Evolutionary conservation across 1,140 invertebrate species (phyloP), one percentile per base, ranked within the genome.

Genomic region (Thaumatotibia leucotreta): DNA sequence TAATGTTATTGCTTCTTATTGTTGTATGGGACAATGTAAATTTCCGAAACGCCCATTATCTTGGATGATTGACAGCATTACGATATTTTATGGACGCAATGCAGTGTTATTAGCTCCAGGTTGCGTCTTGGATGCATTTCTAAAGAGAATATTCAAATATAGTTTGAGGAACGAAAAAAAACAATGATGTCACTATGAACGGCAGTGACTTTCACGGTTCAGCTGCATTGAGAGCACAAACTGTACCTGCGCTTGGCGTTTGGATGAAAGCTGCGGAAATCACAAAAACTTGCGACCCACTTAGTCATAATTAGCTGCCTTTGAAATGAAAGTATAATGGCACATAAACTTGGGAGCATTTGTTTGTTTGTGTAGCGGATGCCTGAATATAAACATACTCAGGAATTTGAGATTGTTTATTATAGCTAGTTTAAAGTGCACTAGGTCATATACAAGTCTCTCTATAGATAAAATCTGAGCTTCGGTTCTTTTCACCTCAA

Each of bases 201-300:
- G 82, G 80, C 84, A 86, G 80, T 85, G 86, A 89, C 88, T 89
- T 89, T 91, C 88, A 91, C 88, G 88, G 88, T 91, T 91, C 81
- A 87, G 79, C 75, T 87, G 82, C 80, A 89, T 89, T 88, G 87
- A 66, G 86, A 87, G 79, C 86, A 81, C 79, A 78, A 86, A 89
- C 81, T 82, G 85, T 88, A 89, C 77, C 83, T 86, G 74, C 69
- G 72, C 63, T 69, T 70, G 70, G 70, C 74, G 79, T 82, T 81
- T 81, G 77, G 80, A 88, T 85, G 86, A 89, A 89, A 90, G 86
- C 86, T 81, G 72, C 69, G 74, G 66, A 83, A 84, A 84, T 82
- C 78, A 65, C 73, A 77, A 79, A 83, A 78, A 75, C 61, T 70
- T 61, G 54, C 70, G 75, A 80, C 83, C 79, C 52, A 76, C 69